Evolutionary conservation across 1,140 invertebrate genomes (phyloP), one percentile per base, ranked within the genome.

Genomic region (Ganaspis sp.): DNA sequence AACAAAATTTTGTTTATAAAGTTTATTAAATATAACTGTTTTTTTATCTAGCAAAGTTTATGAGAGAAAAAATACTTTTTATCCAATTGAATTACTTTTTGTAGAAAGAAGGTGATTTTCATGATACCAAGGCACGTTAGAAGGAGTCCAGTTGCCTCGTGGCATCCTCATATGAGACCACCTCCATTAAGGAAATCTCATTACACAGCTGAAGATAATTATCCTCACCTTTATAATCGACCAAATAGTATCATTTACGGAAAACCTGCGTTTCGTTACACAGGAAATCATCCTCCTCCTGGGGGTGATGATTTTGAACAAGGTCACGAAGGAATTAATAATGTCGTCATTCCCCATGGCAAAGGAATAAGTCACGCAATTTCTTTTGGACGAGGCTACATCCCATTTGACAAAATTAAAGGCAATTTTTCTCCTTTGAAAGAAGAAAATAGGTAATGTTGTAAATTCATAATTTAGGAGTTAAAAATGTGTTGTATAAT

Each of bases 221-320:
- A 73, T 0, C 80, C 80, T 75, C 76, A 73, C 8, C 76, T 73
- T 15, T 77, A 77, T 29, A 75, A 76, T 23, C n/a, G 78, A 1
- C 54, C 70, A 1, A 19, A 71, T 26, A 9, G 73, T 0, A 49
- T 77, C 26, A 49, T 72, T 49, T 78, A 79, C 54, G 73, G 64
- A 12, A 82, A 80, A 70, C 15, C 69, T 0, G 79, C 80, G 38
- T 69, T 72, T 17, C 73, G 75, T 26, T 79, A 76, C n/a, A 58
- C 75, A 6, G 79, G 75, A 29, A 79, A 73, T 21, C 79, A 82
- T 19, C 19, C 82, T 9, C 86, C 86, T 0, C 84, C 83, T 0
- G 85, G 87, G 4, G 85, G 84, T 0, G 85, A 87, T 12, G 86
- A 90, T 21, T 90, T 89, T 54, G 85, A 88, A 23, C 84, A 85